Percentiles rank a stretch among this genome's conserved stretches.
These are phyloP conservation scores for Liopterus haemorrhoidalis DNA, from an alignment of 2,888 invertebrate genomes.

Conservation along the genomic window DNA sequence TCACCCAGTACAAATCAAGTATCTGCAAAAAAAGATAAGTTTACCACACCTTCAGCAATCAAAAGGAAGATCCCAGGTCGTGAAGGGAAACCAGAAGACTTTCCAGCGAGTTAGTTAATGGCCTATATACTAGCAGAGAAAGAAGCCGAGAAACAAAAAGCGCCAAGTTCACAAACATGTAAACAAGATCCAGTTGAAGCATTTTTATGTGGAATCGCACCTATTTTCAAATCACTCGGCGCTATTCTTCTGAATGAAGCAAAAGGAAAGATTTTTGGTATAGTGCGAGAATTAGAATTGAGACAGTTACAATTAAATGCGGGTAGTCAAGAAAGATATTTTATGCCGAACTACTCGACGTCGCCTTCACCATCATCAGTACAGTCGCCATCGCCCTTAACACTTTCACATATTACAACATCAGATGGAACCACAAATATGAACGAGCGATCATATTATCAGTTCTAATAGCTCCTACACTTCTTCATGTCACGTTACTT, in stretches of 20 bases:
- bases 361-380: too few species aligned
- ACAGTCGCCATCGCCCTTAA: too few species aligned
- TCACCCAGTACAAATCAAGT: too few species aligned
- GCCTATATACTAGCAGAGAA: slow-evolving; percentile 31
- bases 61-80: background rate
- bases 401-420: too few species aligned
- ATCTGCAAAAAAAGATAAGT: too few species aligned
- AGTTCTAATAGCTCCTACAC: too few species aligned
- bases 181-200: slow-evolving; percentile 30
- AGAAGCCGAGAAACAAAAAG: slow-evolving; percentile 24
- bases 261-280: slow-evolving; percentile 27
- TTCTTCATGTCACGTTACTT: too few species aligned
- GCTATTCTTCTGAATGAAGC: slow-evolving; percentile 24
- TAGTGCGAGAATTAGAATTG: slow-evolving; percentile 26
- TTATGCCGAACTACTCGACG: too few species aligned
- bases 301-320: slow-evolving; percentile 12
- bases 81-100: slow-evolving; percentile 23
- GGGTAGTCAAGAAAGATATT: too few species aligned
- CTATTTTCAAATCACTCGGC: slow-evolving; percentile 27
- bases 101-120: slow-evolving; percentile 28
- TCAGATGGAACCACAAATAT: too few species aligned
- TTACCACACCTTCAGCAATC: too few species aligned
- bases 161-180: background rate
- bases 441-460: too few species aligned
- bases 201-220: slow-evolving; percentile 29